Percentiles rank a stretch among this genome's conserved stretches.
Conservation (phyloP, 2,888 invertebrate genomes). For the Adelphocoris suturalis region DNA sequence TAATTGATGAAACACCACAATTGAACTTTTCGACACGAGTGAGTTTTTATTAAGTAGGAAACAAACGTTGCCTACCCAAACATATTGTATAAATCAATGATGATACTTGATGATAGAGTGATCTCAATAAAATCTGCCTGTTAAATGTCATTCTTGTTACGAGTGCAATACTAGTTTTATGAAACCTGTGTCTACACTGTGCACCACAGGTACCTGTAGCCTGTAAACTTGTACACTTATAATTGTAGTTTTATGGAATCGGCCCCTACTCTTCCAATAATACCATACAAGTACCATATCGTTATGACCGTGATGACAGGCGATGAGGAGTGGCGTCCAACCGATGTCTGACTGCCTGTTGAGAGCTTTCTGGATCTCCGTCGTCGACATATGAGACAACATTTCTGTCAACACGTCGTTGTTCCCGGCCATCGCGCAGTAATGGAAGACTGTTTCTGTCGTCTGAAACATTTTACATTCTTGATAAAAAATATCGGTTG, state of each 20-base stretch:
- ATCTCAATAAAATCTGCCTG: too few species aligned
- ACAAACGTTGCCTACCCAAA: too few species aligned
- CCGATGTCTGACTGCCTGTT: slow-evolving; percentile 95
- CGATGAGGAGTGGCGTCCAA: slow-evolving; percentile 98
- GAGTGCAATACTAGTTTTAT: too few species aligned
- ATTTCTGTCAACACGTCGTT: slow-evolving; percentile 97
- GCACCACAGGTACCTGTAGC: background rate
- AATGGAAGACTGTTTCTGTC: slow-evolving; percentile 96
- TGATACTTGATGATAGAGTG: too few species aligned
- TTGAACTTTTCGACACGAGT: too few species aligned
- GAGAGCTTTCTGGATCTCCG: slow-evolving; percentile 94
- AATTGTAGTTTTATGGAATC: too few species aligned
- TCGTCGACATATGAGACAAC: slow-evolving; percentile 92
- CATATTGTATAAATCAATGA: too few species aligned
- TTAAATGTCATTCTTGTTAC: too few species aligned
- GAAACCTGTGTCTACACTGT: background rate
- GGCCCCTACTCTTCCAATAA: too few species aligned
- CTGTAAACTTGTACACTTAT: background rate
- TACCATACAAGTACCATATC: slow-evolving; percentile 83
- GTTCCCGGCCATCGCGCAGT: slow-evolving; percentile 96
- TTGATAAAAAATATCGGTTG: too few species aligned
- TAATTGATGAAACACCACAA: too few species aligned
- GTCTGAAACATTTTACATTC: slow-evolving; percentile 80
- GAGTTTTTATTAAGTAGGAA: too few species aligned
- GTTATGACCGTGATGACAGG: slow-evolving; percentile 96